Evolutionary conservation across 2,113 vertebrate species (phyloP), one percentile per base, ranked within the genome.

Genomic region (Pseudorasbora parva): DNA sequence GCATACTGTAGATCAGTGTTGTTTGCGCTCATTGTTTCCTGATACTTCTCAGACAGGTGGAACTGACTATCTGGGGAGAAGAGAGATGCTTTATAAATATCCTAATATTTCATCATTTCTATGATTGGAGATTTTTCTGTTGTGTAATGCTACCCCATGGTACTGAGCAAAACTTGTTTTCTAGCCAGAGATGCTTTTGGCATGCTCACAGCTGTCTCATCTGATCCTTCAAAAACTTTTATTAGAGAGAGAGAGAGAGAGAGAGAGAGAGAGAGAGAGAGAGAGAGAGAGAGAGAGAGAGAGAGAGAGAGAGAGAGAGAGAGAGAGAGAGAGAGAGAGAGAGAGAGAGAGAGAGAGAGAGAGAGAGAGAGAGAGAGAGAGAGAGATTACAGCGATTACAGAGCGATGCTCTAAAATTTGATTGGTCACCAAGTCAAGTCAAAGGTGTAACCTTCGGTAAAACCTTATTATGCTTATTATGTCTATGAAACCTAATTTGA

Each of bases 21-120:
- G 75, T 78, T 41, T 43, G 56, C 43, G 75, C 75, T 60, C 75
- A 25, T 78, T 60, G 21, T 60, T 78, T 78, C 33, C 27, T 8
- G 54, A 60, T 25, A 47, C 23, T 45, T 62, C 33, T 78, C 56
- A 78, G 56, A 43, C 76, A 78, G 56, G 33, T 45, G 3, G 37
- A 27, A 45, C 76, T 37, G 21, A 7, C 19, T 60, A 2, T 54
- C 45, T 30, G 47, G 14, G 23, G 23, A 73, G n/a, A 17, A 14
- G 12, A 49, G 23, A 45, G n/a, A 25, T 21, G 62, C 30, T 57
- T 41, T 14, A n/a, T 76, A n/a, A 14, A 57, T 19, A 37, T 57
- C 21, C 19, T 57, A 37, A 8, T 76, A 37, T 62, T 78, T 1
- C 23, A 78, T 60, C 1, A 23, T 15, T 64, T 64, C 37, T 62